Percentiles rank a stretch among this genome's conserved stretches.
phyloP scores from a whole-genome alignment of 23 tunicate genomes.

The Styela clava region DNA sequence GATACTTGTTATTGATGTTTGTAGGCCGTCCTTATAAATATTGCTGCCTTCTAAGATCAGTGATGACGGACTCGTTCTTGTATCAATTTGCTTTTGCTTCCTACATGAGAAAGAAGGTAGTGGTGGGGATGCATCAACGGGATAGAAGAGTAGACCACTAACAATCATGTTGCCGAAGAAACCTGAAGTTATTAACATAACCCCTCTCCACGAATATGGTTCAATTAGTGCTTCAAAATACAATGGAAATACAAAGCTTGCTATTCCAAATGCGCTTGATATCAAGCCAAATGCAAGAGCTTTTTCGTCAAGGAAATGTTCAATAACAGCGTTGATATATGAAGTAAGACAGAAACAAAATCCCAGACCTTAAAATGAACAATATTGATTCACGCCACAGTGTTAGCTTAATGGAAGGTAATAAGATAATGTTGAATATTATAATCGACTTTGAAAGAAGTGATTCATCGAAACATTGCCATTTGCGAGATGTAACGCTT shows the following conservation, averaged over 20 bases:
- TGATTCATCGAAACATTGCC: too few relatives aligned
- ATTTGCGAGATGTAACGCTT: too few relatives aligned
- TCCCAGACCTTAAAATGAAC: conserved; percentile 33
- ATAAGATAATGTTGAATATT: too few relatives aligned
- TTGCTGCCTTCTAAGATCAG: too few relatives aligned
- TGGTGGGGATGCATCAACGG: neutral
- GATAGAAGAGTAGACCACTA: neutral
- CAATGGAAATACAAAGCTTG: conserved; percentile 40
- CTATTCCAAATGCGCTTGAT: conserved; percentile 38
- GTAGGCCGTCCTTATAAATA: neutral
- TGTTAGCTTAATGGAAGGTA: too few relatives aligned
- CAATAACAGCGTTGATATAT: conserved; percentile 23
- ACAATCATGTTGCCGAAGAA: conserved; percentile 24
- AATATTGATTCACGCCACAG: too few relatives aligned
- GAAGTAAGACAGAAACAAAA: conserved; percentile 44
- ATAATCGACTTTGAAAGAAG: too few relatives aligned
- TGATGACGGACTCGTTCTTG: neutral
- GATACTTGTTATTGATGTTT: neutral
- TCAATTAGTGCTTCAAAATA: conserved; percentile 25
- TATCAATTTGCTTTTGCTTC: neutral
- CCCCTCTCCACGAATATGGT: conserved; percentile 45
- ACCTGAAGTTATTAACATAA: conserved; percentile 43
- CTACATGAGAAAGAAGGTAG: neutral
- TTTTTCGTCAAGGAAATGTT: conserved; percentile 33
- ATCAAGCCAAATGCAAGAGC: conserved; percentile 37